Percentiles rank a stretch among this genome's conserved stretches.
phyloP scores from a whole-genome alignment of 2,113 vertebrate species.

The Dicentrarchus labrax region DNA sequence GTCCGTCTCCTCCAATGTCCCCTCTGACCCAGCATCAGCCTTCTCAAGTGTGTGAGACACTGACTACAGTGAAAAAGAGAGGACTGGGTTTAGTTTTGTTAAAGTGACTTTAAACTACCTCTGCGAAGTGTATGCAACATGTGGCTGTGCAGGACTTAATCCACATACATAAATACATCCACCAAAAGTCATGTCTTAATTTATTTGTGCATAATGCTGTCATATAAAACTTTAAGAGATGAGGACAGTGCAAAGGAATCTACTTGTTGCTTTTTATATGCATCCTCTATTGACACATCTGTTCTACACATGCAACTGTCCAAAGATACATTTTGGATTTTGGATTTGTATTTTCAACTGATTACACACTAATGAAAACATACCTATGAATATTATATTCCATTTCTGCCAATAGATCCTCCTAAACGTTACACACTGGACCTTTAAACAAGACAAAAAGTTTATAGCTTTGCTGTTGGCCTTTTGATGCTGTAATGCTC shows the following conservation, averaged over 20 bases:
- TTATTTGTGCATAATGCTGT: constrained; percentile 8
- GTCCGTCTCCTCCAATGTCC: background rate
- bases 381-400: no score
- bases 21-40: constrained; percentile 15
- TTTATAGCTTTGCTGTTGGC: background rate
- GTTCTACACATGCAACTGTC: constrained; percentile 1
- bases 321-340: background rate
- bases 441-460: background rate
- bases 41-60: constrained; percentile 64
- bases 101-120: background rate
- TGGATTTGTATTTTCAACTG: no score
- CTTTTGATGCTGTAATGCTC: background rate
- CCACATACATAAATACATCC: background rate
- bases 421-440: no score
- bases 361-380: no score
- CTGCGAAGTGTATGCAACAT: background rate
- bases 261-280: constrained; percentile 14
- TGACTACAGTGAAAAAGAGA: constrained; percentile 54
- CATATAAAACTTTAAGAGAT: constrained; percentile 7
- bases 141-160: background rate
- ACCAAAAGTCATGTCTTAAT: background rate
- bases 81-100: constrained; percentile 3
- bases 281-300: constrained; percentile 3
- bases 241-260: constrained; percentile 6
- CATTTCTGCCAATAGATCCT: no score